These are phyloP conservation scores for Heterotis niloticus DNA, from an alignment of 2,113 vertebrate species.

Conservation along the genomic window DNA sequence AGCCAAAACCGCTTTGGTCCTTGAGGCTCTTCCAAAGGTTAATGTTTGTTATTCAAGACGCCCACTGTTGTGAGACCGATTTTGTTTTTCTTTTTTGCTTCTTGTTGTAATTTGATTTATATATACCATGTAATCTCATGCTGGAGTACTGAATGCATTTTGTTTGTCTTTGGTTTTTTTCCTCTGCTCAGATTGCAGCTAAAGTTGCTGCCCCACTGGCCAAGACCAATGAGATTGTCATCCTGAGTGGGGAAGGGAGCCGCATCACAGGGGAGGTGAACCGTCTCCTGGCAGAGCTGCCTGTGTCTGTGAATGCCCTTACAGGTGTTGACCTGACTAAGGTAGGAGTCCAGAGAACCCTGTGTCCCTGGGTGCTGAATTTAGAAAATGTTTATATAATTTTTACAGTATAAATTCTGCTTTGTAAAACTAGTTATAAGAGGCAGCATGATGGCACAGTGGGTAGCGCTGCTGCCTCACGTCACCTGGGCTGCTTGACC, in stretches of 20 bases:
- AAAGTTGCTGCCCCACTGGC: constrained; percentile 82
- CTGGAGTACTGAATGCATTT: neutral
- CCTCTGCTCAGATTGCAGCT: constrained; percentile 72
- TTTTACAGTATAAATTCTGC: no score
- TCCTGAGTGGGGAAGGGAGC: constrained; percentile 79
- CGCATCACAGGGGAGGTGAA: constrained; percentile 71
- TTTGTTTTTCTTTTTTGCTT: neutral
- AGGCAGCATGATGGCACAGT: no score
- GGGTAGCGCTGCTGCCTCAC: no score
- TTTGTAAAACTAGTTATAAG: no score
- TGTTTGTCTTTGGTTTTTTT: neutral
- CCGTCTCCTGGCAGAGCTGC: constrained; percentile 83
- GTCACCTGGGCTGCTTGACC: no score
- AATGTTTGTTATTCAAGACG: neutral
- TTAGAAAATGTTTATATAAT: no score
- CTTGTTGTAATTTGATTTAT: no score
- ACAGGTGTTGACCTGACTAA: constrained; percentile 86
- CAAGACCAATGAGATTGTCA: constrained; percentile 84
- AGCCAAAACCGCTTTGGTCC: constrained; percentile 81
- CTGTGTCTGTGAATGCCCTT: constrained; percentile 80
- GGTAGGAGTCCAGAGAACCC: constrained; percentile 54
- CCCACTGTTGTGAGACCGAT: neutral
- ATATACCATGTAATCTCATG: neutral
- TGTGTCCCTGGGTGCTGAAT: no score
- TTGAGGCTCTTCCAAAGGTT: constrained; percentile 87